phyloP scores from a whole-genome alignment of 2,113 vertebrate genomes.

The Sigmodon hispidus region DNA sequence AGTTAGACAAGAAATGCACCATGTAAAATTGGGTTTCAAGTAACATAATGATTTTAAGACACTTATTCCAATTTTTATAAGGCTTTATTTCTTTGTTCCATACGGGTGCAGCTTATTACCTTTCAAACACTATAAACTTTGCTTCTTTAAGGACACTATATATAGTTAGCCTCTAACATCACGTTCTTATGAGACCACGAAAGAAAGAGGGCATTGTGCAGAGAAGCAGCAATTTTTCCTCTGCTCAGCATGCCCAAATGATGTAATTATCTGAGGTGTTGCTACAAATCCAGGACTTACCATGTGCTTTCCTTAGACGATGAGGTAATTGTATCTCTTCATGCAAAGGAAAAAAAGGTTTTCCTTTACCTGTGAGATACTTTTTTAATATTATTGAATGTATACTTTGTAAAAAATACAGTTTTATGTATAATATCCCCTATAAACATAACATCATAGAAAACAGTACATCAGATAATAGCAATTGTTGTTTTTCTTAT shows the following conservation, averaged over 20 bases:
- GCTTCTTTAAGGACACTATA: conserved; percentile 53
- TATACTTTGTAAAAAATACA: conserved; percentile 28
- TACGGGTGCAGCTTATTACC: conserved; percentile 20
- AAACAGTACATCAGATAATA: not conserved
- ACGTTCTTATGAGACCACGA: conserved; percentile 31
- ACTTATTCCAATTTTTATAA: conserved; percentile 60
- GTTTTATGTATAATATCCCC: not conserved
- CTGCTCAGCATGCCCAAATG: conserved; percentile 35
- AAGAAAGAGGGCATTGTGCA: conserved; percentile 20
- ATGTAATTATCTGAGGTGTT: conserved; percentile 66
- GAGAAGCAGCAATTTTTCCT: not conserved
- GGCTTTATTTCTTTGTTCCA: conserved; percentile 60
- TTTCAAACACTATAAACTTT: conserved; percentile 68
- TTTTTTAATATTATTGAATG: not conserved
- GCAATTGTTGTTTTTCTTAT: not conserved
- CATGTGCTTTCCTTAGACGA: conserved; percentile 47
- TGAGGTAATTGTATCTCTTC: conserved; percentile 52
- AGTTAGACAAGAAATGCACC: conserved; percentile 79
- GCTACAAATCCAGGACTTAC: conserved; percentile 38
- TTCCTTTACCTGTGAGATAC: not conserved
- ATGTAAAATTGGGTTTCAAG: conserved; percentile 79
- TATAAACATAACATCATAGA: not conserved
- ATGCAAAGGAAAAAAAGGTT: conserved; percentile 22
- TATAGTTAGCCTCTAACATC: conserved; percentile 7
- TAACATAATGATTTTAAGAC: conserved; percentile 57